Evolutionary conservation across 2,888 invertebrate genomes (phyloP), one percentile per base, ranked within the genome.

Genomic region (Brenthis daphne): DNA sequence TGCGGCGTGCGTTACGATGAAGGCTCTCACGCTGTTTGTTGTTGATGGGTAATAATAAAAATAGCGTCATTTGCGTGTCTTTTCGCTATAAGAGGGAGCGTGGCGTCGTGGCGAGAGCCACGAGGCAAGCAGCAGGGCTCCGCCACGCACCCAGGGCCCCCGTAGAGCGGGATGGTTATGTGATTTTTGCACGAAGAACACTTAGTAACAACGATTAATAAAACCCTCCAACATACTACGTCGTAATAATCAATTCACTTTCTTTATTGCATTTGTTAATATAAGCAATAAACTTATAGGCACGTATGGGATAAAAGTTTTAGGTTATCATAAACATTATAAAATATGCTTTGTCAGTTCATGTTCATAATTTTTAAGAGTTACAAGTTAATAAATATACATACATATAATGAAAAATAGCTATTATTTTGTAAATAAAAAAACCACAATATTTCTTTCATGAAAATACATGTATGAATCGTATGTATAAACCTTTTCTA

Each of bases 1-100:
- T 80, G 82, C 83, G 81, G 82, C 78, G 75, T 76, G 79, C 74
- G 79, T 85, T 84, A 85, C 82, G 81, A 78, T 73, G 77, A 72
- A 72, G 81, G 82, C 80, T 91, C 88, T 87, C 89, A 90, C 90
- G 90, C 85, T 86, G 76, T 84, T 84, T 83, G 82, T 85, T 76
- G 74, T 76, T 74, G 76, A 79, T 73, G 78, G 79, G 80, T 83
- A 79, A 82, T 83, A 80, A 82, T 80, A 77, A 75, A 70, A 48
- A 78, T 77, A 78, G 75, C 76, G 77, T 80, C 79, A 82, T 85
- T 90, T 80, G 92, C 92, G 90, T 92, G 92, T 79, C 78, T 80
- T 82, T 84, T 81, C 81, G 82, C 85, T 80, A 90, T 91, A 89
- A 91, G 80, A 80, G 67, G 75, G 75, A 75, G 77, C 76, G 79